Conservation (phyloP, 2,888 invertebrate species). For the Petrolisthes cinctipes region DNA sequence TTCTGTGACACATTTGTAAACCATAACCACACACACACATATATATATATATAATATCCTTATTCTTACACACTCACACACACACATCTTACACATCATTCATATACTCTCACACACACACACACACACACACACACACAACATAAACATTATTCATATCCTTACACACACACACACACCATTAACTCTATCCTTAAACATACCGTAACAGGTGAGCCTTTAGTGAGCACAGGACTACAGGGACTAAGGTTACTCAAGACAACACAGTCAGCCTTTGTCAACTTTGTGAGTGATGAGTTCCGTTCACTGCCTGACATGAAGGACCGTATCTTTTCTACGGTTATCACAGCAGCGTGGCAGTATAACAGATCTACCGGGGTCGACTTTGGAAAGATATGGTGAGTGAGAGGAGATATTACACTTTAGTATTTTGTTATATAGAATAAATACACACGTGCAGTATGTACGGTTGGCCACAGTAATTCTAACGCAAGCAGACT, state of each 20-base stretch:
- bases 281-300: constrained; percentile 84
- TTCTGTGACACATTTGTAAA: too few species aligned
- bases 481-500: too few species aligned
- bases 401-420: constrained; percentile 55
- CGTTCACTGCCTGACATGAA: constrained; percentile 81
- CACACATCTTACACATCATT: too few species aligned
- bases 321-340: constrained; percentile 83
- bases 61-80: too few species aligned
- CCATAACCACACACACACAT: too few species aligned
- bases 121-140: background rate
- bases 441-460: too few species aligned
- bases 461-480: too few species aligned
- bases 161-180: background rate
- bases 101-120: too few species aligned
- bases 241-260: constrained; percentile 81
- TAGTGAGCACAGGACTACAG: constrained; percentile 52
- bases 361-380: constrained; percentile 77
- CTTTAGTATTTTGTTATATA: background rate
- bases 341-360: constrained; percentile 82
- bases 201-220: background rate
- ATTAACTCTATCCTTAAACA: too few species aligned
- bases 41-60: too few species aligned
- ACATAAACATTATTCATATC: too few species aligned
- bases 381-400: constrained; percentile 80
- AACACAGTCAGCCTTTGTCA: constrained; percentile 83